These are phyloP conservation scores for Acrobasis suavella DNA, from an alignment of 2,888 invertebrate genomes.

Conservation along the genomic window DNA sequence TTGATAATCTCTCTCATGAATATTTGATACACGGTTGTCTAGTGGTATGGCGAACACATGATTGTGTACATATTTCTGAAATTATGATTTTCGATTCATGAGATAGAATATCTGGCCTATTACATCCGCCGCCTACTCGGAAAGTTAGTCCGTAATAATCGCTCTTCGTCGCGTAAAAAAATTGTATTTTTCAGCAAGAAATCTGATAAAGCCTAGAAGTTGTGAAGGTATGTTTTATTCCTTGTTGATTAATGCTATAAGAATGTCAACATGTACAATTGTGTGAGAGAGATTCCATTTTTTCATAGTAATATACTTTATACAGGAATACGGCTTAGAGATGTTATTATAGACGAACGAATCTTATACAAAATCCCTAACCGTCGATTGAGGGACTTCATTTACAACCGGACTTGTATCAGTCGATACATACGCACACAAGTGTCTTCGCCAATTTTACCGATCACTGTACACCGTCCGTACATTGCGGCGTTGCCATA, in stretches of 20 bases:
- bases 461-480: background rate
- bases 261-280: background rate
- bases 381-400: conserved; percentile 1
- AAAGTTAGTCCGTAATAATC: background rate
- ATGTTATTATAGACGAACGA: conserved; percentile 9
- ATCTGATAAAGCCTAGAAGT: conserved; percentile 7
- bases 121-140: background rate
- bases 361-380: background rate
- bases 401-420: conserved; percentile 7
- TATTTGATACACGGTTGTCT: background rate
- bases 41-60: background rate
- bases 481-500: conserved; percentile 10
- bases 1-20: conserved; percentile 7
- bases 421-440: conserved; percentile 17
- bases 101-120: conserved; percentile 4
- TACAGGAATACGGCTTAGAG: background rate
- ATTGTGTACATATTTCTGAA: background rate
- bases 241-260: background rate
- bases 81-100: background rate
- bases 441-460: conserved; percentile 12
- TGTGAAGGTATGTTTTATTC: conserved; percentile 1
- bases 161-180: background rate
- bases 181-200: background rate
- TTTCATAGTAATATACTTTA: background rate
- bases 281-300: conserved; percentile 3